Evolutionary conservation across 2,113 vertebrate genomes (phyloP), one percentile per base, ranked within the genome.

Genomic region (Acrocephalus arundinaceus): DNA sequence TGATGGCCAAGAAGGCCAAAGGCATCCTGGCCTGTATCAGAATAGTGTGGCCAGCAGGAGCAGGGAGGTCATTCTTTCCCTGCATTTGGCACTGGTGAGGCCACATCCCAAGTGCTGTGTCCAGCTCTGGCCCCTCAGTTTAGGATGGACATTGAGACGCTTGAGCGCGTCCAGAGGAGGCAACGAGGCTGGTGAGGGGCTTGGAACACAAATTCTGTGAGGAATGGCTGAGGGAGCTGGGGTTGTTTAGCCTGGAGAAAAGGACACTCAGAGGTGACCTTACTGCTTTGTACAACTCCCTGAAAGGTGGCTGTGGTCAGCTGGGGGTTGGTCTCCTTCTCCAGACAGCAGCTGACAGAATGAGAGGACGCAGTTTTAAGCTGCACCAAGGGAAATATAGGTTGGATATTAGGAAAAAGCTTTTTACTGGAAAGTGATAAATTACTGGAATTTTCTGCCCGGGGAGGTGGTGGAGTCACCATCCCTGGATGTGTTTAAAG

Each of bases 131-230:
- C 48, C 21, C 30, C 63, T 70, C n/a, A 22, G 35, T 39, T 70
- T 39, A 19, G 27, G 48, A 70, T 19, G 45, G 45, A 46, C 45
- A 46, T 19, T 15, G 30, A 74, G 41, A 58, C 0, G 1, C 41
- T 7, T 6, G 24, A 58, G 41, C 0, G 0, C 0, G 0, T 74
- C 33, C 41, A 74, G 72, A 46, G 39, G 10, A n/a, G 39, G 39
- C 8, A 33, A 6, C 2, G 3, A 45, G 52, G 21, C 37, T 55
- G 70, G 70, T 3, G 71, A 46, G 72, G 54, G 54, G 19, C 41
- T 16, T 11, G 65, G 54, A 74, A 46, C 54, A 46, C 14, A 22
- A 45, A 2, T 10, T 18, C 31, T 74, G 31, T 74, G 54, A 13
- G 18, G 31, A 58, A 46, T 0, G 1, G 1, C 43, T 48, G 25